Conservation (phyloP, 2,888 invertebrate genomes). For the Athalia cordata region DNA sequence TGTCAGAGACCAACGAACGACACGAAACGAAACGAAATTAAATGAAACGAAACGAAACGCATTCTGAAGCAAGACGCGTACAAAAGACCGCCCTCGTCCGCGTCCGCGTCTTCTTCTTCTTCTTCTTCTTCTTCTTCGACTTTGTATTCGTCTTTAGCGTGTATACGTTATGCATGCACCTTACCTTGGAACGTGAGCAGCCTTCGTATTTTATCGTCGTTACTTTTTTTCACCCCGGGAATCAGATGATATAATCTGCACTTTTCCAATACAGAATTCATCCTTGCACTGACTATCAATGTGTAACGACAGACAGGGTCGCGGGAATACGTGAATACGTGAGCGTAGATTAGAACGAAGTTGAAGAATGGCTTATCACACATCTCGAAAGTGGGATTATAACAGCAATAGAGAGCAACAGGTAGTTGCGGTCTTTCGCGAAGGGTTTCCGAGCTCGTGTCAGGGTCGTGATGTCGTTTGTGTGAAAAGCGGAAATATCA, state of each 20-base stretch:
- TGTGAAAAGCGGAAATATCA: not conserved
- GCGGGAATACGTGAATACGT: too few relatives aligned
- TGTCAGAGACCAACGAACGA: conserved; percentile 3
- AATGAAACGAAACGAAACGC: not conserved
- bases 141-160: not conserved
- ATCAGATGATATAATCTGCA: too few relatives aligned
- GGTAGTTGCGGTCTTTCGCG: conserved; percentile 42
- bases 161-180: not conserved
- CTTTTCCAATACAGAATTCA: too few relatives aligned
- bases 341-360: too few relatives aligned
- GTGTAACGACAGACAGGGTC: too few relatives aligned
- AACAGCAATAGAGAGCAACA: conserved; percentile 47
- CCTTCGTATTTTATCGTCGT: conserved; percentile 6
- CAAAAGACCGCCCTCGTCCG: conserved; percentile 33
- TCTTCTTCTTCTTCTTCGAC: not conserved
- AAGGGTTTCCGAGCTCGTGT: not conserved
- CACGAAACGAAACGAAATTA: not conserved
- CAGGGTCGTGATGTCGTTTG: too few relatives aligned
- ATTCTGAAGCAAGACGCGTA: conserved; percentile 39
- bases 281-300: too few relatives aligned
- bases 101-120: not conserved
- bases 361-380: too few relatives aligned
- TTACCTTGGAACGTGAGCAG: conserved; percentile 28
- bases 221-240: not conserved
- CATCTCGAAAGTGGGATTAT: too few relatives aligned